Evolutionary conservation across 2,888 invertebrate species (phyloP), one percentile per base, ranked within the genome.

Genomic region (Rhyacophila evoluta): DNA sequence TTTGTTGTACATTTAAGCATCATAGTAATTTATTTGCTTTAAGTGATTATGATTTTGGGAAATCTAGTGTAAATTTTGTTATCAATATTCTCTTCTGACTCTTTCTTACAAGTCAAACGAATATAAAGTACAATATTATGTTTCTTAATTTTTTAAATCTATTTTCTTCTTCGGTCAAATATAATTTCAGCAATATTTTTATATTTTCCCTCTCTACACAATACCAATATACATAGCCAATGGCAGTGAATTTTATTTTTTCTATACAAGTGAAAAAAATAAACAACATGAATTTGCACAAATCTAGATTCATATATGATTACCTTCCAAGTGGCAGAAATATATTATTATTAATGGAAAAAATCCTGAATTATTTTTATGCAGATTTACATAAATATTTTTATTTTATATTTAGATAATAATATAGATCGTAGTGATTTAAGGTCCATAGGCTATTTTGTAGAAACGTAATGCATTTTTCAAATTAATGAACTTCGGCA

Each of bases 341-440:
- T 55, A 55, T 55, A 55, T 55, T 55, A 41, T 41, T 41, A 55
- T 55, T 55, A 55, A 19, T 55, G 55, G 25, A 55, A 55, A 55
- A 55, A 55, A 25, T 25, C 55, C 19, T 2, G 55, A 55, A 19
- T 55, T 55, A 55, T 55, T 55, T 55, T 55, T 55, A 55, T 55
- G 55, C 55, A 55, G 19, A 55, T 55, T 55, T 55, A 55, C 55
- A 55, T 55, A 25, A 55, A 55, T 55, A 55, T 55, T 55, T 55
- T 55, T 55, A 55, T 55, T 55, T 55, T 25, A 55, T 55, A 55
- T 55, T 55, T 55, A 55, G 55, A 55, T 55, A 55, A 55, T 55
- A 19, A 55, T 19, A 19, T 55, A 55, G 55, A 8, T 55, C 15
- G 15, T 55, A 55, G 55, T 25, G 19, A 55, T 55, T 55, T 55